phyloP scores from a whole-genome alignment of 2,888 invertebrate species.

The Nineta flava region DNA sequence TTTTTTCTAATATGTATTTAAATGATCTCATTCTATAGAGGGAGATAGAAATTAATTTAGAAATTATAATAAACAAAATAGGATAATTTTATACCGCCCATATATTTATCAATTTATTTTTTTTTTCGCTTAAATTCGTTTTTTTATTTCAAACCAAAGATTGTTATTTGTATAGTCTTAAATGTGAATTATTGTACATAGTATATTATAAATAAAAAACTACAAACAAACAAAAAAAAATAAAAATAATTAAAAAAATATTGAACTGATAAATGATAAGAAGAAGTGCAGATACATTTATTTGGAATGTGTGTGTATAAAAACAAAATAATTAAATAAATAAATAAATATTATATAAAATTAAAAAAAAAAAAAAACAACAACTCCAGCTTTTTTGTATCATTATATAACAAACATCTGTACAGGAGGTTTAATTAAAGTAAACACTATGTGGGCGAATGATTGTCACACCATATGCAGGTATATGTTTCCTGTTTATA shows the following conservation, averaged over 20 bases:
- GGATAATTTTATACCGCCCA: constrained; percentile 9
- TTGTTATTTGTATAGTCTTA: constrained; percentile 25
- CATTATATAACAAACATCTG: not conserved
- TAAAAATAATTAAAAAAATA: not conserved
- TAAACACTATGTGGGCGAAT: not conserved
- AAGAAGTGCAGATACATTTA: not conserved
- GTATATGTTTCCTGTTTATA: constrained; percentile 28
- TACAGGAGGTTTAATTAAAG: not conserved
- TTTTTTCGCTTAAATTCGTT: constrained; percentile 4
- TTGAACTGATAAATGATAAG: not conserved
- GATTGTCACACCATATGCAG: constrained; percentile 12
- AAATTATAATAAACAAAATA: not conserved
- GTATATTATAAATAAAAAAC: not conserved
- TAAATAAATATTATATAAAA: not conserved
- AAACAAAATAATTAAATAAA: no score
- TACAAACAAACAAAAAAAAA: not conserved
- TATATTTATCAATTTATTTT: constrained; percentile 8
- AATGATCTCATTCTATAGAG: constrained; percentile 3
- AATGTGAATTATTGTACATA: constrained; percentile 6
- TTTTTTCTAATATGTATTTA: not conserved
- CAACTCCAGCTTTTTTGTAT: not conserved
- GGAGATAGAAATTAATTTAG: not conserved
- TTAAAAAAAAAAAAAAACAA: no score
- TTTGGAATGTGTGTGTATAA: no score
- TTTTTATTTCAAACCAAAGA: constrained; percentile 25